phyloP scores from a whole-genome alignment of 2,888 invertebrate genomes.

The Meloe dianella region DNA sequence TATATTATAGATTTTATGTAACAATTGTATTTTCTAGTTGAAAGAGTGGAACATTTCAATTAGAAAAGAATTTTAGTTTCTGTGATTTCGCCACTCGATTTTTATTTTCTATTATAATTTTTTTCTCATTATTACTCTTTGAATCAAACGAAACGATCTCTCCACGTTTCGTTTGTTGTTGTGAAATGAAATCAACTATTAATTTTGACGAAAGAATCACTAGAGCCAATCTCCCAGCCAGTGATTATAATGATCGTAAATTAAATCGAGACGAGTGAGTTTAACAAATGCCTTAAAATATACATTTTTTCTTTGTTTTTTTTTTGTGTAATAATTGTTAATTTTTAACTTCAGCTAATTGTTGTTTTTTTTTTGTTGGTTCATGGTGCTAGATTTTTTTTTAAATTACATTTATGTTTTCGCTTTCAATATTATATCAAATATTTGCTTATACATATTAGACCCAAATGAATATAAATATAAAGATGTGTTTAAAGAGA shows the following conservation, averaged over 20 bases:
- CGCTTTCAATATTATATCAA: slow-evolving; percentile 27
- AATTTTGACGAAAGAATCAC: slow-evolving; percentile 20
- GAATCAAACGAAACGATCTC: slow-evolving; percentile 32
- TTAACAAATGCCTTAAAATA: slow-evolving; percentile 42
- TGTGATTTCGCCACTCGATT: slow-evolving; percentile 44
- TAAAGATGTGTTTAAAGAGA: slow-evolving; percentile 35
- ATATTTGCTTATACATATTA: slow-evolving; percentile 16
- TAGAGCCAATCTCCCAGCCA: slow-evolving; percentile 44
- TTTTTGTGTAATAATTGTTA: too few species aligned
- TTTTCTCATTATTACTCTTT: neutral
- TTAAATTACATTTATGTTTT: slow-evolving; percentile 25
- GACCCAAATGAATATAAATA: too few species aligned
- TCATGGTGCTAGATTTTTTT: slow-evolving; percentile 44
- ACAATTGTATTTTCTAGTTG: slow-evolving; percentile 51
- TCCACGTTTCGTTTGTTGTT: slow-evolving; percentile 35
- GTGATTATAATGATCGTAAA: slow-evolving; percentile 24
- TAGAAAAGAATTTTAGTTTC: slow-evolving; percentile 43
- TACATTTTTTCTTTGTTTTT: too few species aligned
- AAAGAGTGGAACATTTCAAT: slow-evolving; percentile 52
- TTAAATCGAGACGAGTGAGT: slow-evolving; percentile 35
- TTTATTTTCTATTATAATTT: slow-evolving; percentile 33
- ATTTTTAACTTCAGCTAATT: slow-evolving; percentile 48
- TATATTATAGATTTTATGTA: slow-evolving; percentile 51
- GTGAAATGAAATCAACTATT: slow-evolving; percentile 17
- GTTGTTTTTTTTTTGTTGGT: slow-evolving; percentile 46